These are phyloP conservation scores for Mellivora capensis DNA, from an alignment of 2,113 vertebrate species.

Conservation along the genomic window DNA sequence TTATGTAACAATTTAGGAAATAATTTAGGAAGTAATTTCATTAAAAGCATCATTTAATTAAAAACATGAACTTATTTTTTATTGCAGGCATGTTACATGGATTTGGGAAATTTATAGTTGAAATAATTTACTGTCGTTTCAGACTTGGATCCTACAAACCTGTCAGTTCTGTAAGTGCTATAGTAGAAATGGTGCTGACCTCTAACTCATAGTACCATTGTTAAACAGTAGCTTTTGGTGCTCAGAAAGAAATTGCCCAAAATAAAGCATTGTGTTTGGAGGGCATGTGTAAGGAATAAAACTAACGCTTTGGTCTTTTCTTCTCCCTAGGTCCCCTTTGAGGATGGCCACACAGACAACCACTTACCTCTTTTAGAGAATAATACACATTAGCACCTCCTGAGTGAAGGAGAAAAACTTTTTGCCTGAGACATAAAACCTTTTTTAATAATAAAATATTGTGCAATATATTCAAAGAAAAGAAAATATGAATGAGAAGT, in stretches of 20 bases:
- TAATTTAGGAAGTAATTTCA: slow-evolving; percentile 22
- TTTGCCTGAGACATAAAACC: slow-evolving; percentile 76
- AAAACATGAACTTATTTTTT: slow-evolving; percentile 47
- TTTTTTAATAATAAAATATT: slow-evolving; percentile 83
- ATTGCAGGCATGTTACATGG: slow-evolving; percentile 93
- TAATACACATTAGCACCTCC: slow-evolving; percentile 79
- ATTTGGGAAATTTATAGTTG: slow-evolving; percentile 91
- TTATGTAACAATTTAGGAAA: neutral
- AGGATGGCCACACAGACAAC: slow-evolving; percentile 84
- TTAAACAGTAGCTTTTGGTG: neutral
- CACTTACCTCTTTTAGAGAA: slow-evolving; percentile 86
- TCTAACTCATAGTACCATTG: neutral
- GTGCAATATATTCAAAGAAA: slow-evolving; percentile 83
- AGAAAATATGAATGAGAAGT: slow-evolving; percentile 74
- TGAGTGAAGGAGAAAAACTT: slow-evolving; percentile 62
- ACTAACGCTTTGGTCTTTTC: neutral
- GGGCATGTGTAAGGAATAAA: neutral
- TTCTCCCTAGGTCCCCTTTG: slow-evolving; percentile 74
- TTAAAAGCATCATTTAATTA: neutral
- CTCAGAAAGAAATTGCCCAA: neutral
- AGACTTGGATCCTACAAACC: slow-evolving; percentile 88
- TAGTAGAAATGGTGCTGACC: neutral
- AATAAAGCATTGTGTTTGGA: neutral
- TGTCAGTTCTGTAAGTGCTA: slow-evolving; percentile 82
- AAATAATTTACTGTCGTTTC: slow-evolving; percentile 94